Evolutionary conservation across 1,140 invertebrate species (phyloP).

Genomic region (Acyrthosiphon pisum): DNA sequence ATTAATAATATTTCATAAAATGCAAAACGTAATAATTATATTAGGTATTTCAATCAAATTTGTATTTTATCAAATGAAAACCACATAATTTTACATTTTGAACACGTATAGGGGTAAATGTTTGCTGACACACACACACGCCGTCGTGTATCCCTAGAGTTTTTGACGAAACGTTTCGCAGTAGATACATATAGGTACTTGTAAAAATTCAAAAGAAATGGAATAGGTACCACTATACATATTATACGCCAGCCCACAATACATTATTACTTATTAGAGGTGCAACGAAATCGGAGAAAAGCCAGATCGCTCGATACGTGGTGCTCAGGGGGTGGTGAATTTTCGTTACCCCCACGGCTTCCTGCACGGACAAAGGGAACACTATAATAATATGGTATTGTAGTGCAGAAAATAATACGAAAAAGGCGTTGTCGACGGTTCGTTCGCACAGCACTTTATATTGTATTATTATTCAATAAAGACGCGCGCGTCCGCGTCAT

Average conservation of each 20-base stretch:
- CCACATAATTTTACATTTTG: no score
- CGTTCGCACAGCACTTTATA: conserved; percentile 3
- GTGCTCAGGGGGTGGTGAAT: neutral
- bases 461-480: neutral
- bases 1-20: no score
- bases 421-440: conserved; percentile 12
- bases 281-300: neutral
- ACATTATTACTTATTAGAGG: neutral
- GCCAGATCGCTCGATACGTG: neutral
- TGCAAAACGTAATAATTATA: no score
- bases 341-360: neutral
- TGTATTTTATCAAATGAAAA: no score
- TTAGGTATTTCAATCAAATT: no score
- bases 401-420: neutral
- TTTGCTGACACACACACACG: no score
- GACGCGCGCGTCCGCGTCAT: conserved; percentile 17
- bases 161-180: no score
- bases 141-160: no score
- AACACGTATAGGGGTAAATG: no score
- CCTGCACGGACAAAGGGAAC: neutral
- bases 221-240: neutral
- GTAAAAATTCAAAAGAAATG: neutral
- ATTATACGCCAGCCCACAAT: neutral
- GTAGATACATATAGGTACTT: no score
- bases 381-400: neutral